Evolutionary conservation across 2,888 invertebrate genomes (phyloP).

Genomic region (Bugulina stolonifera): DNA sequence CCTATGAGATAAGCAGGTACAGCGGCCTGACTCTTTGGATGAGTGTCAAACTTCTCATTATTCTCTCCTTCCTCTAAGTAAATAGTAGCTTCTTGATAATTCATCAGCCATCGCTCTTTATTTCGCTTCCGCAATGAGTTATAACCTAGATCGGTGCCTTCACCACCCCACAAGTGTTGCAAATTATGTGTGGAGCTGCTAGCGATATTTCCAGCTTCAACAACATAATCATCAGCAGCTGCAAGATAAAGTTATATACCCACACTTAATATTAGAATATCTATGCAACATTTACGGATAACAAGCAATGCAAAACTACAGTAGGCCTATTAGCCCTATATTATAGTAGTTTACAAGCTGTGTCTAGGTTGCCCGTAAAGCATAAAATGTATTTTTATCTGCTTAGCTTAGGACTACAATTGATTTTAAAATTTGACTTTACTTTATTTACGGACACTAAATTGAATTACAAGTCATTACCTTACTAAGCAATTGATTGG

Average conservation of each 20-base stretch:
- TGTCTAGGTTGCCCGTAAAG: no score
- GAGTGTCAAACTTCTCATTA: constrained; percentile 84
- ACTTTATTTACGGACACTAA: no score
- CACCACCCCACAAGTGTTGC: constrained; percentile 28
- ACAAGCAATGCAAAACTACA: no score
- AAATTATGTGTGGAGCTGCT: background rate
- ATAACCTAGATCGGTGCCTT: constrained; percentile 31
- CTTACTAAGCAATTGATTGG: no score
- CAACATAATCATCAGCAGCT: constrained; percentile 35
- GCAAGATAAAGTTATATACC: constrained; percentile 33
- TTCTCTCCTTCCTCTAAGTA: constrained; percentile 82
- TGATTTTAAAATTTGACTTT: no score
- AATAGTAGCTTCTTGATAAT: constrained; percentile 82
- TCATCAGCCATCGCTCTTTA: constrained; percentile 68
- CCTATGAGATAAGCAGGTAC: constrained; percentile 73
- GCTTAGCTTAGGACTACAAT: no score
- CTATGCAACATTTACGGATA: no score
- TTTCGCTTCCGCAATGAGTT: constrained; percentile 28
- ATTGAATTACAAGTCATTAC: no score
- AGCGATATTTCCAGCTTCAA: constrained; percentile 35
- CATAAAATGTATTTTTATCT: no score
- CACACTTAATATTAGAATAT: no score
- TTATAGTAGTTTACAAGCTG: no score
- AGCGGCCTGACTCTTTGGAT: constrained; percentile 74
- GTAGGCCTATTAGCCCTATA: no score